Base-by-base conservation (phyloP, 2,113 vertebrate species). In the Megatriorchis doriae region DNA sequence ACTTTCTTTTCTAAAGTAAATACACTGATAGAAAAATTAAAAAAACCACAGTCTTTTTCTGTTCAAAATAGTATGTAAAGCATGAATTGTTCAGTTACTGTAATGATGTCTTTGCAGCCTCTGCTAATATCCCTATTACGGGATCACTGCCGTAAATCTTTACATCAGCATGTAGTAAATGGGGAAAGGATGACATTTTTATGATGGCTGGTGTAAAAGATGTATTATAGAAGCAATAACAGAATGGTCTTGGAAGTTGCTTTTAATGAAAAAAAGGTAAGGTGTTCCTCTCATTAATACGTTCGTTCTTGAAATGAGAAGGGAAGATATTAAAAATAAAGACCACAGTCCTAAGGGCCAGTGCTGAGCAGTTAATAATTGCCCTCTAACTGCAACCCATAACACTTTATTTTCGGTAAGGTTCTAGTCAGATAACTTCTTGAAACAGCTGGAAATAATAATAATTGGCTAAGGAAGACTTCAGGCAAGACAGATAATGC, bases 141-240 rank as follows among this genome's bases (percentile, higher is more conserved):
- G 71, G 73, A 81, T n/a, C 53, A 10, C 52, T 15, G 59, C 83
- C 61, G 59, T 94, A 88, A 90, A 88, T 81, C 68, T 90, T 77
- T 25, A 86, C 25, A 83, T 78, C 86, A 58, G 36, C 45, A 16
- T 10, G 17, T 56, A 93, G 67, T 7, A 90, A 90, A 80, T 55
- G 78, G 50, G 78, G 18, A 80, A 63, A 88, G 58, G 58, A 72
- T 70, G 85, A 65, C 23, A 50, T 48, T 71, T 83, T 71, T 58
- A 66, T 36, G 61, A 42, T 79, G 52, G 6, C 9, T 48, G 29
- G 9, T 59, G 47, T 88, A 43, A 89, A 93, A 86, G n/a, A n/a
- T 38, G 7, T 26, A 7, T 68, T 85, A 20, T 3, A 53, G 31
- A 7, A 88, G 40, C 20, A 55, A 48, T 88, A 42, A 56, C 6